phyloP scores from a whole-genome alignment of 2,113 vertebrate genomes.

The Apaloderma vittatum region DNA sequence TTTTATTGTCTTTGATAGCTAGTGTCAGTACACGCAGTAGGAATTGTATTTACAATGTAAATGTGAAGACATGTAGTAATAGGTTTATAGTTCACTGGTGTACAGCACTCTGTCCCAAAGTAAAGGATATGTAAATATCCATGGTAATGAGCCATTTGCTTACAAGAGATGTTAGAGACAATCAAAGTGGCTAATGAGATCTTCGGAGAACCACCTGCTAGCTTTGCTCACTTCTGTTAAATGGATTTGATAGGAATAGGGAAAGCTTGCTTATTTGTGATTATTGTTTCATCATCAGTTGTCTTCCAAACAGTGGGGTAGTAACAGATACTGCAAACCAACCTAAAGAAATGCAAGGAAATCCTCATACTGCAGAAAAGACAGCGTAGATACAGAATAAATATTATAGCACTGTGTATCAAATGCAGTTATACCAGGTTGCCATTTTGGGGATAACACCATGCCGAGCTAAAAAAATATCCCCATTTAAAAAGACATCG shows the following conservation, averaged over 20 bases:
- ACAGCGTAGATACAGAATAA: not conserved
- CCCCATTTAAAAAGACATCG: not conserved
- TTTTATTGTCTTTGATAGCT: not conserved
- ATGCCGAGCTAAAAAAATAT: not conserved
- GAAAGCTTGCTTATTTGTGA: not conserved
- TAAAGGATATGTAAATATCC: not conserved
- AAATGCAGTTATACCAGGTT: not conserved
- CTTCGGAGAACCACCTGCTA: not conserved
- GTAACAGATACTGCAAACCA: not conserved
- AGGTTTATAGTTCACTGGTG: not conserved
- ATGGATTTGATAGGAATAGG: not conserved
- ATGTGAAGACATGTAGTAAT: not conserved
- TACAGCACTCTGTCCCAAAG: not conserved
- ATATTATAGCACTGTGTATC: not conserved
- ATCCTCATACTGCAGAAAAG: not conserved
- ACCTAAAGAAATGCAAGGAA: not conserved
- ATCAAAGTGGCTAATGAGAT: constrained; percentile 12
- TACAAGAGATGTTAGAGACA: constrained; percentile 3
- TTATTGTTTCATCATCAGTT: not conserved
- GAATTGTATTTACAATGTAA: not conserved
- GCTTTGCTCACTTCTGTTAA: not conserved
- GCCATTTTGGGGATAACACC: not conserved
- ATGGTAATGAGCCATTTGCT: constrained; percentile 22
- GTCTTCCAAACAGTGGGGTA: not conserved
- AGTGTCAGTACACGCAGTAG: not conserved